Percentiles rank a stretch among this genome's conserved stretches.
Evolutionary conservation across 1,140 invertebrate genomes (phyloP).

Genomic region (Glomeris maerens): DNA sequence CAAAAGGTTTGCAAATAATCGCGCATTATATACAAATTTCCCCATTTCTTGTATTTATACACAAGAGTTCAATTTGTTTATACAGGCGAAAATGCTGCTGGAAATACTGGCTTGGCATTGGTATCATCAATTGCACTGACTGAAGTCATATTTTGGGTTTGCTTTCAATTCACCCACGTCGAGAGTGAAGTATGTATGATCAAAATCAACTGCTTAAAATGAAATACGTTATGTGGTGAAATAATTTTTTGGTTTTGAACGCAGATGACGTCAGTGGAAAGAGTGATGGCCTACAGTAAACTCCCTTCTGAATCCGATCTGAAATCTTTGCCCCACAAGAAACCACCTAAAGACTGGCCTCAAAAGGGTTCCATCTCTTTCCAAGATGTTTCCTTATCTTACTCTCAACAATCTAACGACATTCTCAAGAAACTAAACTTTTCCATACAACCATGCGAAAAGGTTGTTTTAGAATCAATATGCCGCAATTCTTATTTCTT

Average conservation of each 20-base stretch:
- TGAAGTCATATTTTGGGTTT: no score
- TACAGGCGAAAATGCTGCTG: no score
- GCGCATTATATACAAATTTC: no score
- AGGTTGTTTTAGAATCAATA: slow-evolving; percentile 17
- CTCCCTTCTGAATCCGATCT: slow-evolving; percentile 34
- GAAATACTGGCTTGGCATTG: no score
- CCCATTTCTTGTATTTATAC: no score
- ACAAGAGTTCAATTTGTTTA: no score
- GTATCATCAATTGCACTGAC: no score
- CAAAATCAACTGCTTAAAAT: no score
- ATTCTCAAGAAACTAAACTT: slow-evolving; percentile 51
- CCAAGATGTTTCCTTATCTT: slow-evolving; percentile 46
- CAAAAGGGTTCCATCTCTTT: slow-evolving; percentile 49
- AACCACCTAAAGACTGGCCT: slow-evolving; percentile 43
- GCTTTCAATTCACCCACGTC: no score
- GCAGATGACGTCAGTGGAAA: slow-evolving; percentile 61
- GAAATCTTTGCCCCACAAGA: slow-evolving; percentile 22
- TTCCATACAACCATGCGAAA: slow-evolving; percentile 41
- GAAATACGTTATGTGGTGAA: no score
- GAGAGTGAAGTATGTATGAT: no score
- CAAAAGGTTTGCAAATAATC: no score
- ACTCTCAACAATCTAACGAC: slow-evolving; percentile 40
- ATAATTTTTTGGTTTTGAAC: slow-evolving; percentile 1
- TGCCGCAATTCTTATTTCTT: neutral
- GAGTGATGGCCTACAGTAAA: slow-evolving; percentile 55